phyloP scores from a whole-genome alignment of 1,140 invertebrate genomes.

The Euborellia annulipes region DNA sequence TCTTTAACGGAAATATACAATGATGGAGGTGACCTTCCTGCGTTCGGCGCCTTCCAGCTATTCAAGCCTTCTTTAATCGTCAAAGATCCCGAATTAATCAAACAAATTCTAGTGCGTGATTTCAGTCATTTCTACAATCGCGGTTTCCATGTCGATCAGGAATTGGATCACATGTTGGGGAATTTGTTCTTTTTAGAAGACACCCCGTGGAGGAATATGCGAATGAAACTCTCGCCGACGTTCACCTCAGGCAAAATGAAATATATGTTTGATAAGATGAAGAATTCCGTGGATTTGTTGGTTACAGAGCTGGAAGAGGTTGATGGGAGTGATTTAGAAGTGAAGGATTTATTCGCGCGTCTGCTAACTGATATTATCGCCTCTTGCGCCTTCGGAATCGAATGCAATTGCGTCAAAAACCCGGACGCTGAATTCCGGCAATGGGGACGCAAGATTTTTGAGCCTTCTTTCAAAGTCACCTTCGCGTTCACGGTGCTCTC shows the following conservation, averaged over 20 bases:
- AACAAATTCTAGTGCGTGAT: conserved; percentile 35
- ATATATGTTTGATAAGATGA: conserved; percentile 26
- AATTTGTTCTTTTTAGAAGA: conserved; percentile 35
- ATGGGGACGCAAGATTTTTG: conserved; percentile 27
- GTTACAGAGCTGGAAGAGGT: too few species aligned
- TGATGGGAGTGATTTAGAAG: conserved; percentile 27
- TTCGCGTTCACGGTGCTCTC: too few species aligned
- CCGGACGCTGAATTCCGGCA: conserved; percentile 31
- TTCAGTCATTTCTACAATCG: conserved; percentile 34
- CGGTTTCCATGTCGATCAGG: conserved; percentile 7
- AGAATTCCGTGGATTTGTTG: too few species aligned
- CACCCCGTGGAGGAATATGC: conserved; percentile 34
- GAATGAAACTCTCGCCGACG: conserved; percentile 34
- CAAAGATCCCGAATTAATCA: conserved; percentile 35
- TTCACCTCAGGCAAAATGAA: conserved; percentile 41
- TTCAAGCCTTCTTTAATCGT: conserved; percentile 32
- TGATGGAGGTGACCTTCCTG: too few species aligned
- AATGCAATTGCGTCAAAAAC: conserved; percentile 32
- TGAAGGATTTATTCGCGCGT: conserved; percentile 24
- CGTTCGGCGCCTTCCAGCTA: neutral
- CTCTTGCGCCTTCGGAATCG: conserved; percentile 36
- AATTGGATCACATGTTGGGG: conserved; percentile 30
- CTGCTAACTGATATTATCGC: conserved; percentile 40
- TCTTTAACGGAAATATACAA: too few species aligned
- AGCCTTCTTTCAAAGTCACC: conserved; percentile 11